phyloP scores from a whole-genome alignment of 2,113 vertebrate species.

The Zosterops hypoxanthus region DNA sequence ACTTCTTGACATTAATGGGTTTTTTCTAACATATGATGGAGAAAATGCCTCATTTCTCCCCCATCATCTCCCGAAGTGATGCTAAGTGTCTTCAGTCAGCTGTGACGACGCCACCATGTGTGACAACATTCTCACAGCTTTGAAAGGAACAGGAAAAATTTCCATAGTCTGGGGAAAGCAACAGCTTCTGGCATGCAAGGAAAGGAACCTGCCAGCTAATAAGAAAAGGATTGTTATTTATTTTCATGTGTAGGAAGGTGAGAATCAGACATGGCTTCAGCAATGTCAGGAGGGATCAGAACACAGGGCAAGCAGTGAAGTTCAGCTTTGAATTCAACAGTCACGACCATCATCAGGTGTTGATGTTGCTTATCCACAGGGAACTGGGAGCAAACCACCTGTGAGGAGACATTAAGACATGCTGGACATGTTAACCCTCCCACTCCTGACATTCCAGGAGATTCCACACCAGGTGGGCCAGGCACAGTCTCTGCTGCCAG shows the following conservation, averaged over 20 bases:
- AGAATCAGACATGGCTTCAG: neutral
- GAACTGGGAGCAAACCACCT: neutral
- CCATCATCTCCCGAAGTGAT: neutral
- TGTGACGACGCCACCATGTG: neutral
- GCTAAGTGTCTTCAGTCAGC: neutral
- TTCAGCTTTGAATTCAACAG: neutral
- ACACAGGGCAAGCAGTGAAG: neutral
- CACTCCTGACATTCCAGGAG: neutral
- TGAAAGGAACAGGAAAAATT: neutral
- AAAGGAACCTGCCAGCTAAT: neutral
- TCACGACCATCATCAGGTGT: fast-evolving
- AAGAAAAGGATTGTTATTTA: neutral
- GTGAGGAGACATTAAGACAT: fast-evolving
- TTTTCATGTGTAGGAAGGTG: neutral
- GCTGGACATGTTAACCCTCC: fast-evolving
- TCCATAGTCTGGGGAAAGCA: neutral
- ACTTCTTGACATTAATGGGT: neutral
- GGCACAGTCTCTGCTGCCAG: neutral
- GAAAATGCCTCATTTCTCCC: neutral
- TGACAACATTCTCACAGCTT: neutral
- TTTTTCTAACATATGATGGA: neutral
- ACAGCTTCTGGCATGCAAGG: neutral
- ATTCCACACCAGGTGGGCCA: fast-evolving
- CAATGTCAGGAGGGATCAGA: neutral
- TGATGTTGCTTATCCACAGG: neutral